Conservation (phyloP, 2,797 vertebrate species). For the Numenius phaeopus region DNA sequence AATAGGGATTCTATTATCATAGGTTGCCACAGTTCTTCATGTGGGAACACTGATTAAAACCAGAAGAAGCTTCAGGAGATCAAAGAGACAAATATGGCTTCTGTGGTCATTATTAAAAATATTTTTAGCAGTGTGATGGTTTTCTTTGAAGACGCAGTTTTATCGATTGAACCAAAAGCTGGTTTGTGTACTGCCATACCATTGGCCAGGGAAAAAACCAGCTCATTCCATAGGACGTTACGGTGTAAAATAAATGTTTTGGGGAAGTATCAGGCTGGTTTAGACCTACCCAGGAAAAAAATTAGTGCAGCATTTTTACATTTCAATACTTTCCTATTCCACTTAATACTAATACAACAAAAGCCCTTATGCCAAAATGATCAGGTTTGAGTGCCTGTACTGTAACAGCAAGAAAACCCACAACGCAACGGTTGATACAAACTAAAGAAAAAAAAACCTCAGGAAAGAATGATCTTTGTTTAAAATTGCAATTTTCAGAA, state of each 20-base stretch:
- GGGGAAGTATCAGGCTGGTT: background rate
- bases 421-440: background rate
- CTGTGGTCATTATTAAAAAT: constrained; percentile 86
- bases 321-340: background rate
- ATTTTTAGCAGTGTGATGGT: constrained; percentile 82
- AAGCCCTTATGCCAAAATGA: background rate
- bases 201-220: constrained; percentile 18
- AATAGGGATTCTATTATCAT: constrained; percentile 82
- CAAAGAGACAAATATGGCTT: constrained; percentile 82
- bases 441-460: background rate
- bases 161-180: constrained; percentile 73
- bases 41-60: constrained; percentile 84
- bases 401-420: background rate
- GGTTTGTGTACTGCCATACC: constrained; percentile 71
- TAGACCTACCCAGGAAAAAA: background rate
- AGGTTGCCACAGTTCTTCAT: constrained; percentile 83
- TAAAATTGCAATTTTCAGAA: background rate
- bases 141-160: constrained; percentile 82
- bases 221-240: background rate
- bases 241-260: background rate
- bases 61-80: constrained; percentile 80
- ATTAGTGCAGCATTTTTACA: background rate
- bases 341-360: background rate
- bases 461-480: background rate
- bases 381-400: background rate